phyloP scores from a whole-genome alignment of 2,797 vertebrate species.

The Sparidentex hasta region DNA sequence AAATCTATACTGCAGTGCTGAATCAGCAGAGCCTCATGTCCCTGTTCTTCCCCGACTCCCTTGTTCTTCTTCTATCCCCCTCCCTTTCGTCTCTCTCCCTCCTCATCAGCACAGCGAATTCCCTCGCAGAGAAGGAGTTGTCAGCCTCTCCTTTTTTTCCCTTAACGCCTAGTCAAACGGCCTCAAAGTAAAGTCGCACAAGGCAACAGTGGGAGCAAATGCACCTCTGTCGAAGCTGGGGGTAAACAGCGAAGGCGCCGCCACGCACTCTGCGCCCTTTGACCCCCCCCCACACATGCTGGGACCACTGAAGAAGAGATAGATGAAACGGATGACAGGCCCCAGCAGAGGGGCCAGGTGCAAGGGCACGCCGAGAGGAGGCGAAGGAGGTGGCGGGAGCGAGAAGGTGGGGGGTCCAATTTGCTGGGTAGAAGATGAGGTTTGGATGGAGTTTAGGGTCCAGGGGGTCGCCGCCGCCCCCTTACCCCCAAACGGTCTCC shows the following conservation, averaged over 20 bases:
- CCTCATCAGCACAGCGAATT: constrained; percentile 40
- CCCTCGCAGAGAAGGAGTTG: constrained; percentile 35
- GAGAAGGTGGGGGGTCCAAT: constrained; percentile 52
- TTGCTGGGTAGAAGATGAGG: constrained; percentile 70
- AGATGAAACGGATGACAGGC: constrained; percentile 71
- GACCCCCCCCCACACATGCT: constrained; percentile 38
- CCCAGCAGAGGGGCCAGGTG: constrained; percentile 56
- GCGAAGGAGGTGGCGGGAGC: neutral
- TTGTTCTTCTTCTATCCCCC: constrained; percentile 39
- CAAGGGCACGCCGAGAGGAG: constrained; percentile 57
- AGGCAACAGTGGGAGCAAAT: constrained; percentile 68
- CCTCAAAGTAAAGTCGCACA: constrained; percentile 67
- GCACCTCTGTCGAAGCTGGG: constrained; percentile 77
- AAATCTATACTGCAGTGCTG: constrained; percentile 89
- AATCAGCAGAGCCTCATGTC: constrained; percentile 84
- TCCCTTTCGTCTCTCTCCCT: constrained; percentile 15
- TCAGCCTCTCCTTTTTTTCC: constrained; percentile 19
- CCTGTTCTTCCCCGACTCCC: constrained; percentile 42
- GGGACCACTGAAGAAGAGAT: constrained; percentile 57
- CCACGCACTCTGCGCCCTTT: constrained; percentile 27
- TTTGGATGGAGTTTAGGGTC: constrained; percentile 64
- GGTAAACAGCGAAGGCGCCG: constrained; percentile 63
- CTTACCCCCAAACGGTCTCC: constrained; percentile 33
- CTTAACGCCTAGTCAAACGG: constrained; percentile 56
- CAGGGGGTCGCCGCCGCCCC: constrained; percentile 18